Conservation (phyloP, 2,113 vertebrate species). For the Anolis carolinensis region DNA sequence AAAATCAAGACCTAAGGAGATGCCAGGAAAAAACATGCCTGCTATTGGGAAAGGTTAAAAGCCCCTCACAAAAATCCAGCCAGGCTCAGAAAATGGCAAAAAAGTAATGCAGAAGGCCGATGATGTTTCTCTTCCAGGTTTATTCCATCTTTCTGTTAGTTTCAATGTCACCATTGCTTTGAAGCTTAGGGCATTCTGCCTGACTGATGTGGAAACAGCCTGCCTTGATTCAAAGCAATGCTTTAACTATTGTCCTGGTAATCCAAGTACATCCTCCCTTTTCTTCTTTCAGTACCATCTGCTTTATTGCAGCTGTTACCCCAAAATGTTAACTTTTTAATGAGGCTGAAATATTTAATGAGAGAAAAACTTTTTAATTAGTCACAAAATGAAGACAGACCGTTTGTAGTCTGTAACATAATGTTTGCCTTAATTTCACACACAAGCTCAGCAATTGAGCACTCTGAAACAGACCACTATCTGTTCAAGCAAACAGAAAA, state of each 20-base stretch:
- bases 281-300: constrained; percentile 2
- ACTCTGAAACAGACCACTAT: too few relatives aligned
- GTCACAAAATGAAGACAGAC: constrained; percentile 3
- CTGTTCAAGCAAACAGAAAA: too few relatives aligned
- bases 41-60: too few relatives aligned
- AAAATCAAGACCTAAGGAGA: background rate
- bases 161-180: background rate
- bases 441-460: too few relatives aligned
- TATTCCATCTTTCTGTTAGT: background rate
- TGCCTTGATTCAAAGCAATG: background rate
- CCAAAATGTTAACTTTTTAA: constrained; percentile 18
- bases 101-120: too few relatives aligned
- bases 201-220: background rate
- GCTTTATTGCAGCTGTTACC: constrained; percentile 13
- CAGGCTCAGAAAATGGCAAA: background rate
- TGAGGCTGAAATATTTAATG: constrained; percentile 16
- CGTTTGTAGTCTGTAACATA: too few relatives aligned
- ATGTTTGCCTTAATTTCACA: too few relatives aligned
- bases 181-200: background rate
- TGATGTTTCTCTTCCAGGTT: background rate
- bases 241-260: background rate
- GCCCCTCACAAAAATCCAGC: background rate
- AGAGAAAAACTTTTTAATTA: constrained; percentile 32
- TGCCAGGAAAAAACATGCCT: background rate
- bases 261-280: background rate